Conservation (phyloP, 2,113 vertebrate species). For the Pampusana beccarii region DNA sequence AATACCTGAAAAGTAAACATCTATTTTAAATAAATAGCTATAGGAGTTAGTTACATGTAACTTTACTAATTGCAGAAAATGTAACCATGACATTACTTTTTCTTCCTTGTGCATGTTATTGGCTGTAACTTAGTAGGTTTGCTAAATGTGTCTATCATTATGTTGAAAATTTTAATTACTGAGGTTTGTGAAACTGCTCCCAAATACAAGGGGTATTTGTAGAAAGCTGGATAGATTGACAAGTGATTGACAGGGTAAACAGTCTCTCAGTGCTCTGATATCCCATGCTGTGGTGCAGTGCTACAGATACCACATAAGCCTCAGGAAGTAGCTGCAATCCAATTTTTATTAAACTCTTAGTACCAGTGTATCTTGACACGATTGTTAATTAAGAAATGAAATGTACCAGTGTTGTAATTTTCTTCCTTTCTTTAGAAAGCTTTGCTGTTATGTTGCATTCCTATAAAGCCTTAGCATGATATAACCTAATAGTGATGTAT, state of each 20-base stretch:
- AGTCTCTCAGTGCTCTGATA: constrained; percentile 68
- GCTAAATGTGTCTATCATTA: constrained; percentile 37
- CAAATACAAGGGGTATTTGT: constrained; percentile 69
- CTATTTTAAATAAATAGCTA: neutral
- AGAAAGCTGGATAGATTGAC: constrained; percentile 65
- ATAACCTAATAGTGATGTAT: neutral
- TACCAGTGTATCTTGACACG: constrained; percentile 32
- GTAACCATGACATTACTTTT: constrained; percentile 66
- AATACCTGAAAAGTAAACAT: neutral
- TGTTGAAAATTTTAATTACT: constrained; percentile 73
- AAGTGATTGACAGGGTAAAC: constrained; percentile 77
- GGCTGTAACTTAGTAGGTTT: constrained; percentile 58
- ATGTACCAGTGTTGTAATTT: neutral
- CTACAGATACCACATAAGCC: constrained; percentile 35
- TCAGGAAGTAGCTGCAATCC: constrained; percentile 64
- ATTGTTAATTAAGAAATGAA: constrained; percentile 31
- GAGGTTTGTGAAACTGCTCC: constrained; percentile 39
- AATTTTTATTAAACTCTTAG: constrained; percentile 68
- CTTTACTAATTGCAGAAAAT: neutral
- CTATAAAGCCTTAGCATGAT: neutral
- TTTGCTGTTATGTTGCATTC: neutral
- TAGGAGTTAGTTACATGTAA: neutral
- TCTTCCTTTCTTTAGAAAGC: neutral
- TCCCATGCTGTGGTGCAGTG: constrained; percentile 30
- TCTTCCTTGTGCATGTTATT: constrained; percentile 31